Base-by-base conservation (phyloP, 1,140 invertebrate species). In the Drosophila takahashii region DNA sequence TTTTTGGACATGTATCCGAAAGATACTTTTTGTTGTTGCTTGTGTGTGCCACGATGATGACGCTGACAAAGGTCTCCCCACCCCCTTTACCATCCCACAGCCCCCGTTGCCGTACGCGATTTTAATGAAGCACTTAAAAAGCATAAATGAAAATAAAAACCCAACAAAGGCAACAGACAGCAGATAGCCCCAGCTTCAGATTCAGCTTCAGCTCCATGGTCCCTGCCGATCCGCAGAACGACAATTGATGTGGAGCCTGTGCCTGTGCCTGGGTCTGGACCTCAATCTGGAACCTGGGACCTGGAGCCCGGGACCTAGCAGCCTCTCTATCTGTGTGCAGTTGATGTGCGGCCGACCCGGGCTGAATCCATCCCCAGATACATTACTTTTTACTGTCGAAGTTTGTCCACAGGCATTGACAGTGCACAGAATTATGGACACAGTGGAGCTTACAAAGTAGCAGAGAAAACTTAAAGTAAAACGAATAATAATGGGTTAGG, bases 61-160 rank as follows among this genome's bases (percentile, higher is more conserved):
- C 77, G 84, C 79, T 87, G 84, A 89, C 79, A 87, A 87, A 86
- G 83, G 83, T 87, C 83, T 86, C 52, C 57, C 61, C 36, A 34
- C 59, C 60, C 67, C 62, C n/a, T n/a, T n/a, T n/a, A n/a, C n/a
- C n/a, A n/a, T n/a, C n/a, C n/a, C n/a, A 13, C 26, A 32, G 36
- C 36, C 44, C 58, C 66, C 72, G 65, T 62, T 45, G 74, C 70
- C 84, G 75, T 89, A 89, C 83, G 84, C 84, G 84, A 80, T 89
- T 87, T 87, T 87, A 89, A 89, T 87, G 84, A 87, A 87, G 84
- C 84, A 84, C 84, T 87, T 87, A 89, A 89, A 87, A 87, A 89
- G 79, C 84, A 87, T 84, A 87, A 87, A 87, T 84, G 77, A 87
- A 87, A 87, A 87, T 84, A 87, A 87, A 86, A 89, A 59, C 79